These are phyloP conservation scores for Pogoniulus pusillus DNA, from an alignment of 2,797 vertebrate genomes.

Conservation along the genomic window DNA sequence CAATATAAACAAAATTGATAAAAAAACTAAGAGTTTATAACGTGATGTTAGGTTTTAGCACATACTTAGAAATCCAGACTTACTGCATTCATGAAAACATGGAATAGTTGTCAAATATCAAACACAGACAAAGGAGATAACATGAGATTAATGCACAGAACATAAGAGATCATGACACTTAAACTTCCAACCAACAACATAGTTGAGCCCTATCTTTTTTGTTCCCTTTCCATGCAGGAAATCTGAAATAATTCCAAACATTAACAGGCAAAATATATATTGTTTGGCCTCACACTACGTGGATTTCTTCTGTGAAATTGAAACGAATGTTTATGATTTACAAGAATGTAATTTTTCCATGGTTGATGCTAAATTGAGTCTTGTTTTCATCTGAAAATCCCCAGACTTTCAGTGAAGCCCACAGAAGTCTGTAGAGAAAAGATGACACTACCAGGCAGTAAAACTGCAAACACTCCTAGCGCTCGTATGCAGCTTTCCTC, in stretches of 20 bases:
- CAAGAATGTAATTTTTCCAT: background rate
- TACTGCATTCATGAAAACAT: background rate
- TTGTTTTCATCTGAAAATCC: background rate
- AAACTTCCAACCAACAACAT: background rate
- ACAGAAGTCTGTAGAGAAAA: background rate
- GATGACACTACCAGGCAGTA: background rate
- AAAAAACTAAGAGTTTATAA: slow-evolving; percentile 18
- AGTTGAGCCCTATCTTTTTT: background rate
- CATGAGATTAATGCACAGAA: background rate
- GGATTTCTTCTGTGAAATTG: background rate
- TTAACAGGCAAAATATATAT: background rate
- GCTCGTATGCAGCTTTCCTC: background rate
- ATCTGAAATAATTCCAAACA: background rate
- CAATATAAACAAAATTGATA: slow-evolving; percentile 21
- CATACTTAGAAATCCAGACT: slow-evolving; percentile 1
- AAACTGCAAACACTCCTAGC: background rate
- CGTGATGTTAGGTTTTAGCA: slow-evolving; percentile 25
- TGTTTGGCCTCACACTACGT: background rate
- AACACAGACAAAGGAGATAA: background rate
- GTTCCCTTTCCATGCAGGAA: background rate
- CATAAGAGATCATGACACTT: background rate
- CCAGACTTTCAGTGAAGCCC: background rate
- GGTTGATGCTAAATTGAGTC: background rate
- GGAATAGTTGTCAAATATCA: background rate
- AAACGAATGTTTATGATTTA: background rate